phyloP scores from a whole-genome alignment of 1,140 invertebrate species.

The Drosophila orena region DNA sequence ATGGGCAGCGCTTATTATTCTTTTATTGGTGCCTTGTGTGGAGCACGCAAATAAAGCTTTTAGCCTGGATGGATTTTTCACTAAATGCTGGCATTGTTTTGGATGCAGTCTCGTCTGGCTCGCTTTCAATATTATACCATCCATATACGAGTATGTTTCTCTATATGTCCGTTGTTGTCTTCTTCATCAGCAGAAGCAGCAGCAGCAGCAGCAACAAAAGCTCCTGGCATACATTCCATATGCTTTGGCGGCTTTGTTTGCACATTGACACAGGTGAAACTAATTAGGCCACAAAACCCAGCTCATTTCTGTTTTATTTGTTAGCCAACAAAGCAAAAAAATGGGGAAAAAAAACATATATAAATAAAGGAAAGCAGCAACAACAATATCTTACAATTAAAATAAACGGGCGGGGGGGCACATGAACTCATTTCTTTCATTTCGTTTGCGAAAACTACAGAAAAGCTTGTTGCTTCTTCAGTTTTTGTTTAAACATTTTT shows the following conservation, averaged over 20 bases:
- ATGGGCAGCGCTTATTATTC: neutral
- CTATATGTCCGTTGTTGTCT: slow-evolving; percentile 29
- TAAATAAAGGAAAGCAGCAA: slow-evolving; percentile 31
- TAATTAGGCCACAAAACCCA: slow-evolving; percentile 83
- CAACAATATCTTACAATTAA: slow-evolving; percentile 70
- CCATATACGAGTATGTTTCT: slow-evolving; percentile 10
- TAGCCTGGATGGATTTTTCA: slow-evolving; percentile 25
- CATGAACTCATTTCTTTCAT: slow-evolving; percentile 73
- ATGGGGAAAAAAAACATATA: slow-evolving; percentile 41
- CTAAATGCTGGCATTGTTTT: slow-evolving; percentile 36
- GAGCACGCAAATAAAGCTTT: neutral
- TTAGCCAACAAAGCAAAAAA: slow-evolving; percentile 71
- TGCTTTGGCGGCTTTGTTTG: slow-evolving; percentile 69
- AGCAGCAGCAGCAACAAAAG: slow-evolving; percentile 34
- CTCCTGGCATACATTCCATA: slow-evolving; percentile 53
- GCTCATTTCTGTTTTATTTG: slow-evolving; percentile 82
- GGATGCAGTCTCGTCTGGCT: slow-evolving; percentile 16
- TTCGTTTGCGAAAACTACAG: slow-evolving; percentile 56
- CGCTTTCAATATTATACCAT: slow-evolving; percentile 15
- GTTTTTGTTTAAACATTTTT: slow-evolving; percentile 59
- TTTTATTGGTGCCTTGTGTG: neutral
- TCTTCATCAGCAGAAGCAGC: slow-evolving; percentile 23
- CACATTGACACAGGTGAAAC: slow-evolving; percentile 83
- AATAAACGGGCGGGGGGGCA: slow-evolving; percentile 64
- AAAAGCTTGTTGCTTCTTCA: slow-evolving; percentile 42